Conservation (phyloP, 2,113 vertebrate species). For the Cephalopterus ornatus region DNA sequence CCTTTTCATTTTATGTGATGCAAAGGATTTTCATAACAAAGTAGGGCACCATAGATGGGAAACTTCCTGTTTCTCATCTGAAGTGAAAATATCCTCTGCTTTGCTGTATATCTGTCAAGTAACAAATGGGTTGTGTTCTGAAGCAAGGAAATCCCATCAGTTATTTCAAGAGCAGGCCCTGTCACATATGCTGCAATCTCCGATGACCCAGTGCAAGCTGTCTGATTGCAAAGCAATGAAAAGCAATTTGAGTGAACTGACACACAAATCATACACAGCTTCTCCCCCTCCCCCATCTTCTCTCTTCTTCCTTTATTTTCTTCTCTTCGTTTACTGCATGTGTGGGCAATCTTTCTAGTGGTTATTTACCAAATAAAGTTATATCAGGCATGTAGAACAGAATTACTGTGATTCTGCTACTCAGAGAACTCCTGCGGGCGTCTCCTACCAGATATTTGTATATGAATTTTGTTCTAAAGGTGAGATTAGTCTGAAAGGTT, state of each 20-base stretch:
- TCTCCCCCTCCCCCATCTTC: fast-evolving
- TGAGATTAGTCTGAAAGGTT: neutral
- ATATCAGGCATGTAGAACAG: neutral
- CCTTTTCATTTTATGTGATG: neutral
- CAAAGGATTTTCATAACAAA: neutral
- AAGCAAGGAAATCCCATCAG: constrained; percentile 21
- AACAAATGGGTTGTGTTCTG: neutral
- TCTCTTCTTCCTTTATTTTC: neutral
- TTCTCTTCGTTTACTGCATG: neutral
- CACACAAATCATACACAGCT: neutral
- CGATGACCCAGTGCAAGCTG: neutral
- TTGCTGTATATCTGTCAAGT: neutral
- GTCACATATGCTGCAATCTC: neutral
- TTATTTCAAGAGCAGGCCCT: constrained; percentile 8
- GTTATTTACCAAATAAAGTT: neutral
- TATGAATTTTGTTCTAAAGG: neutral
- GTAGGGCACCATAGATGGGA: neutral
- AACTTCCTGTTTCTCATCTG: neutral
- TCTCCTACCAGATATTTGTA: neutral
- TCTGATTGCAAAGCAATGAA: neutral
- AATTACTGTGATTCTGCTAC: neutral
- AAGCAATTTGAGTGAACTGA: neutral
- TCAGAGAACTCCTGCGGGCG: neutral
- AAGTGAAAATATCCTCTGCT: neutral
- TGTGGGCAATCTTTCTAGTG: neutral